Evolutionary conservation across 2,113 vertebrate species (phyloP).

Genomic region (Thamnophis sirtalis): DNA sequence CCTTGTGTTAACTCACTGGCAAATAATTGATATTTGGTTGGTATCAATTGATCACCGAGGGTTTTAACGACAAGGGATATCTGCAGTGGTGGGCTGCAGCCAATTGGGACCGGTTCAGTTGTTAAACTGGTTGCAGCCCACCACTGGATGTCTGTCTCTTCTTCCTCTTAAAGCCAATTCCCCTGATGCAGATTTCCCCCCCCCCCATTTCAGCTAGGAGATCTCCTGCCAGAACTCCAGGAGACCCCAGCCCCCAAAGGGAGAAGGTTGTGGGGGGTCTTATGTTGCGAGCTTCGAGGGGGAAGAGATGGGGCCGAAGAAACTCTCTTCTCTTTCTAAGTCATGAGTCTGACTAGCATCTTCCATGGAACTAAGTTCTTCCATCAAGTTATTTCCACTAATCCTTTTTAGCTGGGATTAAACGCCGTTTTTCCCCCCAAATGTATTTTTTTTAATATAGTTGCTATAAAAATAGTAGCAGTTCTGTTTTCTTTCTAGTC

Average conservation of each 20-base stretch:
- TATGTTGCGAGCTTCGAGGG: background rate
- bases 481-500: background rate
- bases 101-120: too few species aligned
- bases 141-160: background rate
- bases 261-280: background rate
- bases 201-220: background rate
- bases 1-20: background rate
- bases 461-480: background rate
- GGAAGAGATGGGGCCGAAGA: background rate
- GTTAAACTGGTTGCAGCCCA: too few species aligned
- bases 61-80: background rate
- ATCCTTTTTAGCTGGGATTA: background rate
- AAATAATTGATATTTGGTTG: background rate
- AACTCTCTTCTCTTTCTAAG: background rate
- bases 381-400: background rate
- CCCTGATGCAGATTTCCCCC: background rate
- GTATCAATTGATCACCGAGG: background rate
- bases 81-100: too few species aligned
- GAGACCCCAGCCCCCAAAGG: background rate
- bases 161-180: background rate
- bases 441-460: background rate
- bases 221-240: background rate
- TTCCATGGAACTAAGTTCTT: background rate
- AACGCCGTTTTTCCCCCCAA: background rate
- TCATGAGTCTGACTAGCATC: background rate